These are phyloP conservation scores for Hemicordylus capensis DNA, from an alignment of 2,113 vertebrate species.

Conservation along the genomic window DNA sequence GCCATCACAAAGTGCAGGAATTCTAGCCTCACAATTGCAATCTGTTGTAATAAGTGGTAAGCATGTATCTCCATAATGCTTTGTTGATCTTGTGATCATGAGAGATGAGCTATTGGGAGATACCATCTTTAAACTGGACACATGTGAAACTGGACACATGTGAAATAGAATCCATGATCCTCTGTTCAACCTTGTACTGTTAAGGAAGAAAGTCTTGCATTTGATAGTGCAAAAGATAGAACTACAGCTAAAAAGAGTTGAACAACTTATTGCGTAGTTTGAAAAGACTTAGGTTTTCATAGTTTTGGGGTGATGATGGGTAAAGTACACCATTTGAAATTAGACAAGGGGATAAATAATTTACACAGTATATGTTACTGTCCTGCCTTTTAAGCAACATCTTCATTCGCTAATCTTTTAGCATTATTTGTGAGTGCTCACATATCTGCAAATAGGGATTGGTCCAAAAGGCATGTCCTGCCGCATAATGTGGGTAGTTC, in stretches of 20 bases:
- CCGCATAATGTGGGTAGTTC: too few species aligned
- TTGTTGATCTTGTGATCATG: neutral
- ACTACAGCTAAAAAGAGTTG: neutral
- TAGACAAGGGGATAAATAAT: neutral
- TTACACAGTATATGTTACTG: neutral
- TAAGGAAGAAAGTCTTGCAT: neutral
- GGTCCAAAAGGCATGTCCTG: neutral
- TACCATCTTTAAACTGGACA: neutral
- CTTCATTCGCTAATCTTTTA: neutral
- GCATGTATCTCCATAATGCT: neutral
- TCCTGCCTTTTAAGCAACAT: neutral
- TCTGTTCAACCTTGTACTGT: neutral
- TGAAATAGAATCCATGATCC: neutral
- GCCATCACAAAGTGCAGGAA: slow-evolving; percentile 15
- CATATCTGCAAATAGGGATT: neutral
- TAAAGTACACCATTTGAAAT: neutral
- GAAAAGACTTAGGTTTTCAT: neutral
- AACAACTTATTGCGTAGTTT: neutral
- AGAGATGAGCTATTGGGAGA: neutral
- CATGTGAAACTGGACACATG: neutral
- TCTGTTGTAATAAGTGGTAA: neutral
- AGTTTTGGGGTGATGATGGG: neutral
- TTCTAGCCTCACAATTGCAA: neutral
- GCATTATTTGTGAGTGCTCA: neutral
- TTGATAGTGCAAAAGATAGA: neutral